Evolutionary conservation across 2,888 invertebrate species (phyloP).

Genomic region (Venusia cambrica): DNA sequence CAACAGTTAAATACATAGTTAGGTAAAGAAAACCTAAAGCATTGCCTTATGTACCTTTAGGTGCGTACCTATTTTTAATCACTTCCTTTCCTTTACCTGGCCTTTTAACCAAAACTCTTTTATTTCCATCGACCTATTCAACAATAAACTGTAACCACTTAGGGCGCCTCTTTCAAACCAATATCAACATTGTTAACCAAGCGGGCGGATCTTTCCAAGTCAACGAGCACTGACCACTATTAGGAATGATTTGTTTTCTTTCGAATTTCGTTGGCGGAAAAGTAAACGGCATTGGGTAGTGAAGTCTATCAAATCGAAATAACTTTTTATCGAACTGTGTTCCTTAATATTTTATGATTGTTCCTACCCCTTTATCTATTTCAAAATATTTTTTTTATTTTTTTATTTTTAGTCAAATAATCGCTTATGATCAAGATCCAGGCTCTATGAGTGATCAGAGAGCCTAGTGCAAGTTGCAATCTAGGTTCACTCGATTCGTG

Average conservation of each 20-base stretch:
- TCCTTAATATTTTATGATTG: conserved; percentile 17
- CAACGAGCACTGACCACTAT: conserved; percentile 51
- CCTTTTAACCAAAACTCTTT: background rate
- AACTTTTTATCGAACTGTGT: conserved; percentile 18
- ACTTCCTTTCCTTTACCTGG: background rate
- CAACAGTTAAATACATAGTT: no score
- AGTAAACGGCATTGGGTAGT: conserved; percentile 22
- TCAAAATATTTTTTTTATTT: no score
- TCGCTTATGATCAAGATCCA: no score
- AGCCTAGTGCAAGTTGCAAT: no score
- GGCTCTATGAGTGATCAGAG: no score
- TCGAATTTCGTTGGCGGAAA: conserved; percentile 31
- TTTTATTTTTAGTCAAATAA: no score
- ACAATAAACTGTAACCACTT: conserved; percentile 32
- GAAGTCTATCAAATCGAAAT: conserved; percentile 11
- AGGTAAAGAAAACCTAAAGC: no score
- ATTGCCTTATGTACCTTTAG: no score
- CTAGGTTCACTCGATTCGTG: no score
- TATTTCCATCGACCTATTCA: conserved; percentile 4
- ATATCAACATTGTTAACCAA: conserved; percentile 38
- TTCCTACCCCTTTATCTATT: no score
- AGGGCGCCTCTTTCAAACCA: conserved; percentile 51
- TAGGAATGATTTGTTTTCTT: conserved; percentile 48
- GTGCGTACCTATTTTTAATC: conserved; percentile 2
- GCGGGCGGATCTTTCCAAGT: conserved; percentile 50